phyloP scores from a whole-genome alignment of 1,140 invertebrate genomes.

The Cherax quadricarinatus region DNA sequence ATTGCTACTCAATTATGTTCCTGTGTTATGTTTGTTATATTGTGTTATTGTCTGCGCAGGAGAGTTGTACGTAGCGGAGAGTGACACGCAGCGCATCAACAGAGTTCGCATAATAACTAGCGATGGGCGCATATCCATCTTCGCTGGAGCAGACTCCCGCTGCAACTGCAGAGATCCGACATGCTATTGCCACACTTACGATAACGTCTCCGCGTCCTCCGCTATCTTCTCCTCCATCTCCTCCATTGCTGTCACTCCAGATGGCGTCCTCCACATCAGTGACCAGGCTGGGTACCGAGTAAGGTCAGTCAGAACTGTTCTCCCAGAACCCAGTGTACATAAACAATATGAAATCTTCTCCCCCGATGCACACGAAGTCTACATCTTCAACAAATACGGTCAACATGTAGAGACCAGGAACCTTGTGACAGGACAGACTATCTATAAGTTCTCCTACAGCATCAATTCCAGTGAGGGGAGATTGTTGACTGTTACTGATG shows the following conservation, averaged over 20 bases:
- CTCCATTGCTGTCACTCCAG: conserved; percentile 93
- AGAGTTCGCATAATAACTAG: conserved; percentile 91
- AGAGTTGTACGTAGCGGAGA: conserved; percentile 95
- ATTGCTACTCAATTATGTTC: no score
- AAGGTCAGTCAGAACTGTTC: conserved; percentile 90
- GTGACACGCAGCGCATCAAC: conserved; percentile 95
- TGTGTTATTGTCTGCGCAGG: conserved; percentile 75
- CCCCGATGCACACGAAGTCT: conserved; percentile 96
- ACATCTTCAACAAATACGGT: conserved; percentile 96
- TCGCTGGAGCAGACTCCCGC: conserved; percentile 95
- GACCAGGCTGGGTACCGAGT: conserved; percentile 95
- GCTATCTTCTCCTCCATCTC: conserved; percentile 97
- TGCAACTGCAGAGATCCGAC: conserved; percentile 94
- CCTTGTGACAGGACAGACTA: conserved; percentile 93
- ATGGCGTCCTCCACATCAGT: conserved; percentile 94
- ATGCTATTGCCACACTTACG: conserved; percentile 75
- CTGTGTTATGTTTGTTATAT: no score
- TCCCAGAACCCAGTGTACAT: conserved; percentile 84
- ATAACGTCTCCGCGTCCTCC: conserved; percentile 92
- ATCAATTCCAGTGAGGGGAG: conserved; percentile 97
- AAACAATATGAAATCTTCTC: conserved; percentile 95
- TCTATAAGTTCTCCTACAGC: conserved; percentile 95
- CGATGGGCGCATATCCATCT: conserved; percentile 93
- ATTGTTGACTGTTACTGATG: conserved; percentile 92
- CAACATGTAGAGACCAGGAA: conserved; percentile 95